Conservation (phyloP, 1,140 invertebrate genomes). For the Drosophila asahinai region DNA sequence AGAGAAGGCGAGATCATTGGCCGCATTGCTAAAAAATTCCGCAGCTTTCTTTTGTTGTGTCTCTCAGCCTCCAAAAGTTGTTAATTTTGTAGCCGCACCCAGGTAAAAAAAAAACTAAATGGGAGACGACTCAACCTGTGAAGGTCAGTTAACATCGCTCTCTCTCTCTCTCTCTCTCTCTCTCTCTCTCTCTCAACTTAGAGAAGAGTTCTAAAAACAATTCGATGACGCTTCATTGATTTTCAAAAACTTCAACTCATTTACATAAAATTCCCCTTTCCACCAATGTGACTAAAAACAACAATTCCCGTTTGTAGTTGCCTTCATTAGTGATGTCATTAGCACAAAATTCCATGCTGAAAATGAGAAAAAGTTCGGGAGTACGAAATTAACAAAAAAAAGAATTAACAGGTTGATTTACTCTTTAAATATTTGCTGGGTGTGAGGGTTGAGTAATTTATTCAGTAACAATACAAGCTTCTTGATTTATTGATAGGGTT, state of each 20-base stretch:
- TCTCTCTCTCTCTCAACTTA: neutral
- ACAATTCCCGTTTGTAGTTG: constrained; percentile 46
- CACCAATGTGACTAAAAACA: neutral
- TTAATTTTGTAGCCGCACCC: constrained; percentile 63
- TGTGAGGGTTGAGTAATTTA: neutral
- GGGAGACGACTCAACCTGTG: constrained; percentile 25
- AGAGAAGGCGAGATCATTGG: constrained; percentile 49
- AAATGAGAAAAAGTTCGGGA: constrained; percentile 59
- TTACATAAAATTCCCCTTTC: constrained; percentile 41
- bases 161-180: neutral
- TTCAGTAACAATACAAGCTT: neutral
- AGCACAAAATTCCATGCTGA: constrained; percentile 51
- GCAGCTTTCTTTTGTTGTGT: constrained; percentile 73
- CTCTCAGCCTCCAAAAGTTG: constrained; percentile 60
- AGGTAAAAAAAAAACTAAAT: constrained; percentile 21
- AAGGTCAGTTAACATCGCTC: constrained; percentile 47
- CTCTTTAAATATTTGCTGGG: constrained; percentile 4
- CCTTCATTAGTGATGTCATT: constrained; percentile 54
- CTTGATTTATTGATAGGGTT: neutral
- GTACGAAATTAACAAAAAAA: constrained; percentile 9
- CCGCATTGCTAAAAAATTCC: constrained; percentile 79
- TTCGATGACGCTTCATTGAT: constrained; percentile 71
- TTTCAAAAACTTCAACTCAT: constrained; percentile 47
- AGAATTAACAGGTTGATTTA: constrained; percentile 34
- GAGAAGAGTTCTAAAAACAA: constrained; percentile 54